A percentile compares a stretch with the other conserved stretches of the same genome.
phyloP scores from a whole-genome alignment of 1,140 invertebrate species.

The Pseudomyrmex pallidus region DNA sequence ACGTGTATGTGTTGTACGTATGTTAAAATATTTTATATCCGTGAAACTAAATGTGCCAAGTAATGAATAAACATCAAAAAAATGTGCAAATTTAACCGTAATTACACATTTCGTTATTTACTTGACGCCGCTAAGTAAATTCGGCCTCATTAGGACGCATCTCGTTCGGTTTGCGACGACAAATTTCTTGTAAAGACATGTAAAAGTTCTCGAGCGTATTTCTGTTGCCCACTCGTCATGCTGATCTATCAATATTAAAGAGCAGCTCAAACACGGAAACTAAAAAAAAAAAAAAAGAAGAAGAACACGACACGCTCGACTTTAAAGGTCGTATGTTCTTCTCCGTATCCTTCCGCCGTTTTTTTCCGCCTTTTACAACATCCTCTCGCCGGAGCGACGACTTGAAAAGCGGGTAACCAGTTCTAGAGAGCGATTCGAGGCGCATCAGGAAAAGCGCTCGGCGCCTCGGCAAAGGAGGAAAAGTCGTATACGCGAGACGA shows the following conservation, averaged over 20 bases:
- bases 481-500: neutral
- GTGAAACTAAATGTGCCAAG: neutral
- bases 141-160: neutral
- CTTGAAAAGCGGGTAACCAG: neutral
- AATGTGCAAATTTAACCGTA: neutral
- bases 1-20: too few species aligned
- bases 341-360: neutral
- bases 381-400: constrained; percentile 11
- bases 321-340: neutral
- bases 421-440: constrained; percentile 13
- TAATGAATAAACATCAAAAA: neutral
- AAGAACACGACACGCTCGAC: neutral
- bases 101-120: neutral
- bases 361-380: neutral
- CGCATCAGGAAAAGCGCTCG: constrained; percentile 8
- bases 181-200: neutral
- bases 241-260: constrained; percentile 6
- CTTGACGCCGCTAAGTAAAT: constrained; percentile 7
- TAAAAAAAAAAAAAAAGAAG: neutral
- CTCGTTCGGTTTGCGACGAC: constrained; percentile 1
- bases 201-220: constrained; percentile 26
- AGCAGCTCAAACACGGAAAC: neutral
- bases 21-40: too few species aligned
- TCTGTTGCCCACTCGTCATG: neutral
- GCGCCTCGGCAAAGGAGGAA: neutral